Conservation (phyloP, 2,888 invertebrate species). For the Plebejus argus region DNA sequence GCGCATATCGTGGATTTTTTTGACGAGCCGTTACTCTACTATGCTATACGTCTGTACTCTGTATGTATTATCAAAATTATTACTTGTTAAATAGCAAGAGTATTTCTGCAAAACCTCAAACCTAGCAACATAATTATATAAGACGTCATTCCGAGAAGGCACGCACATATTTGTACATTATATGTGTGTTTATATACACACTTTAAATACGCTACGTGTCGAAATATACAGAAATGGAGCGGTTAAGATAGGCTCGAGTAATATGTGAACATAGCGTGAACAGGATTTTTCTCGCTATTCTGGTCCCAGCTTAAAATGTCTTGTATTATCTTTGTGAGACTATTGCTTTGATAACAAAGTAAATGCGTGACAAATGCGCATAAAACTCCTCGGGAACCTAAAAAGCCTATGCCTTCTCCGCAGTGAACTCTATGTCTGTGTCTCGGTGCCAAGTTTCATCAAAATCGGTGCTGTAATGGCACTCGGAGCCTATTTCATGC, state of each 20-base stretch:
- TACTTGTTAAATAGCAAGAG: not conserved
- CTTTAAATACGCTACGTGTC: not conserved
- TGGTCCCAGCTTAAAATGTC: not conserved
- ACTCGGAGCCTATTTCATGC: too few species aligned
- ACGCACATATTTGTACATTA: not conserved
- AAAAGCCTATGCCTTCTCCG: too few species aligned
- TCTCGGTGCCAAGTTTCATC: too few species aligned
- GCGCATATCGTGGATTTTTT: too few species aligned
- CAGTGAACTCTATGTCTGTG: too few species aligned
- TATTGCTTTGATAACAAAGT: not conserved
- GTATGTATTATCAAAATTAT: too few species aligned
- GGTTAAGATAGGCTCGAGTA: constrained; percentile 14
- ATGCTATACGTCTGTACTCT: too few species aligned
- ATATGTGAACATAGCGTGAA: constrained; percentile 7
- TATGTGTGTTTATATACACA: not conserved
- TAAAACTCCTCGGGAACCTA: not conserved
- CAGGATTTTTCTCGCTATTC: not conserved
- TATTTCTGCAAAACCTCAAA: not conserved
- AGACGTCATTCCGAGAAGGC: not conserved
- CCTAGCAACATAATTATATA: constrained; percentile 19
- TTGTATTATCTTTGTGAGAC: not conserved
- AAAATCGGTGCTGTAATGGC: too few species aligned
- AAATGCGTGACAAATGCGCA: not conserved
- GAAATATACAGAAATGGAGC: constrained; percentile 20
- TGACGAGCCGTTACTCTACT: too few species aligned